These are phyloP conservation scores for Aphelenchoides avenae DNA, from an alignment of 1,140 invertebrate species.

Conservation along the genomic window DNA sequence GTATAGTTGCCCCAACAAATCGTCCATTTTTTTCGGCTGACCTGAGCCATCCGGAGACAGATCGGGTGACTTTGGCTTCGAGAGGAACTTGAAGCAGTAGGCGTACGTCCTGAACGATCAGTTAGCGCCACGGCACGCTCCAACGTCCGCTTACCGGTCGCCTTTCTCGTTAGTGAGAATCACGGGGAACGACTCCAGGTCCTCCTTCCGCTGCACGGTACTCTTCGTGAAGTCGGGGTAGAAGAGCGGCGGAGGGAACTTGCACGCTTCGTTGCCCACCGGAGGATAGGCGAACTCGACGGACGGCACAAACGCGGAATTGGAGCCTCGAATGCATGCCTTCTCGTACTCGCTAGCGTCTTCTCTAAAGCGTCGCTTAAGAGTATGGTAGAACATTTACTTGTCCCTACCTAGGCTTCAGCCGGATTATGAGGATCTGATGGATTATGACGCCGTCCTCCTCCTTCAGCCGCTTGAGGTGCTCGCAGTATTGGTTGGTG, in stretches of 20 bases:
- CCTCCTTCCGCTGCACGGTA: constrained; percentile 34
- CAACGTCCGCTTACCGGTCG: constrained; percentile 22
- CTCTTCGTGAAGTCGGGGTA: constrained; percentile 40
- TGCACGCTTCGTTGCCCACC: constrained; percentile 17
- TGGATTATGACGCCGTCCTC: constrained; percentile 30
- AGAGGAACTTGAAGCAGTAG: constrained; percentile 41
- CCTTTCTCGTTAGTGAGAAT: constrained; percentile 43
- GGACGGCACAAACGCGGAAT: constrained; percentile 13
- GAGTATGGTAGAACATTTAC: constrained; percentile 8
- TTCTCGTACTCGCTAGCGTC: constrained; percentile 28
- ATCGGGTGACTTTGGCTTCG: constrained; percentile 4
- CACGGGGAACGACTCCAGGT: constrained; percentile 28
- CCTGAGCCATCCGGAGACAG: constrained; percentile 10
- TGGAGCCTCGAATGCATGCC: constrained; percentile 16
- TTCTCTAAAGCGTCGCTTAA: constrained; percentile 21
- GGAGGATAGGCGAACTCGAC: constrained; percentile 35
- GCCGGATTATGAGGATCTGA: constrained; percentile 33
- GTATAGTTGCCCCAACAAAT: constrained; percentile 11
- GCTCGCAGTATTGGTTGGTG: constrained; percentile 42
- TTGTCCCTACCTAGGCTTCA: constrained; percentile 30
- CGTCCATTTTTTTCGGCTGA: not conserved
- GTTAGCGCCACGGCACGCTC: not conserved
- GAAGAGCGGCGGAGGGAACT: constrained; percentile 39
- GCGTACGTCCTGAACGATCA: constrained; percentile 33
- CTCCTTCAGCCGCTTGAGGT: constrained; percentile 31